phyloP scores from a whole-genome alignment of 1,140 invertebrate genomes.

The Drosophila guanche region DNA sequence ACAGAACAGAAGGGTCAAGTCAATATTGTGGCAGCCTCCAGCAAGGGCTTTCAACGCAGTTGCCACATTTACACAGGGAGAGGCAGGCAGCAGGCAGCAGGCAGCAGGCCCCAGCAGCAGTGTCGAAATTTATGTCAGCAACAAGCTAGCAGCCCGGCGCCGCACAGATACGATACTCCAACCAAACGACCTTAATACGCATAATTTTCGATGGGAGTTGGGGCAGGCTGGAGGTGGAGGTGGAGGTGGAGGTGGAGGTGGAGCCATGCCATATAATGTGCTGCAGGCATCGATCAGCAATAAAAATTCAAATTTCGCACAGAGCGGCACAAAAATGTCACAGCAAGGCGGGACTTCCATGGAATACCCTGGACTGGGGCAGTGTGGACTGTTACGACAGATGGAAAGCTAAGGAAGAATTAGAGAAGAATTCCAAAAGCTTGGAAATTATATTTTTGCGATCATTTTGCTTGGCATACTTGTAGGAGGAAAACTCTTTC shows the following conservation, averaged over 20 bases:
- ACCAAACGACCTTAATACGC: slow-evolving; percentile 74
- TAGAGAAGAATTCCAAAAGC: too few relatives aligned
- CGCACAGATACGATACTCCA: slow-evolving; percentile 30
- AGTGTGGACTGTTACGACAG: not conserved
- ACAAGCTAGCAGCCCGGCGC: slow-evolving; percentile 58
- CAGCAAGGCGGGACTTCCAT: slow-evolving; percentile 18
- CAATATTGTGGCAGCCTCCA: slow-evolving; percentile 52
- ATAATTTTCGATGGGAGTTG: slow-evolving; percentile 48
- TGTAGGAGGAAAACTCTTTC: too few relatives aligned
- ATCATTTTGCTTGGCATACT: not conserved
- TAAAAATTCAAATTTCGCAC: slow-evolving; percentile 83
- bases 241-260: too few relatives aligned
- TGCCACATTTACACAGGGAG: slow-evolving; percentile 77
- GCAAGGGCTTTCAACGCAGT: slow-evolving; percentile 46
- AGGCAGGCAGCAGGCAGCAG: slow-evolving; percentile 10
- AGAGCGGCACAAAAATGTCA: slow-evolving; percentile 58
- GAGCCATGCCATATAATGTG: slow-evolving; percentile 53
- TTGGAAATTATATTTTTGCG: not conserved
- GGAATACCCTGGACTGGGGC: slow-evolving; percentile 11
- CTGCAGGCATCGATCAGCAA: slow-evolving; percentile 77
- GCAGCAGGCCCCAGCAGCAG: slow-evolving; percentile 6
- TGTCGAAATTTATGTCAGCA: slow-evolving; percentile 69
- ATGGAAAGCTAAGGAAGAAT: too few relatives aligned
- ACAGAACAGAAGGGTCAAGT: slow-evolving; percentile 80
- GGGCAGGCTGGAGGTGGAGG: slow-evolving; percentile 18